Evolutionary conservation across 92 coral and sea anemone genomes (phyloP).

Genomic region (Bergia puertoricense): DNA sequence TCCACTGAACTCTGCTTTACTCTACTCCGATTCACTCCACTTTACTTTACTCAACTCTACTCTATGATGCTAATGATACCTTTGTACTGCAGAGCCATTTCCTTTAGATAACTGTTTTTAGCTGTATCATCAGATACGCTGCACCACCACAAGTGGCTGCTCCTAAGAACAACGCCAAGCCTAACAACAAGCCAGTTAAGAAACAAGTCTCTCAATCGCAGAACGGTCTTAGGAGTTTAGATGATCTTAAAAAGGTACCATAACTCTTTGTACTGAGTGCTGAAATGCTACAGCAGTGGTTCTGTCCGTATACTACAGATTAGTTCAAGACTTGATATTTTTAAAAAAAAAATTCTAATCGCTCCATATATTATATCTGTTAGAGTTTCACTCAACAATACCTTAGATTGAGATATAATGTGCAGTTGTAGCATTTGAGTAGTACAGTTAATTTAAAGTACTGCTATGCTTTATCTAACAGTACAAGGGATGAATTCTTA

Average conservation of each 20-base stretch:
- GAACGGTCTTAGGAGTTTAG: conserved; percentile 72
- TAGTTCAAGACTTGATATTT: too few species aligned
- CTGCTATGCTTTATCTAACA: too few species aligned
- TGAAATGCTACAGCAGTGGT: too few species aligned
- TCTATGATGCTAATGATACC: not conserved
- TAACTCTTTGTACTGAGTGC: too few species aligned
- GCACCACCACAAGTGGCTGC: not conserved
- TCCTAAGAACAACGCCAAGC: not conserved
- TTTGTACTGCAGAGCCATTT: not conserved
- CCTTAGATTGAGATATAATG: too few species aligned
- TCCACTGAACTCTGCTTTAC: not conserved
- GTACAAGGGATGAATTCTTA: too few species aligned
- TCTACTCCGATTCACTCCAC: not conserved
- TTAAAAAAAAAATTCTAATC: too few species aligned
- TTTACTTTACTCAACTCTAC: not conserved
- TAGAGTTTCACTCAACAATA: too few species aligned
- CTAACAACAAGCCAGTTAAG: conserved; percentile 25
- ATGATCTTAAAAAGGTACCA: conserved; percentile 76
- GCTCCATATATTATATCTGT: too few species aligned
- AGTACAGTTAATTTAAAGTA: too few species aligned
- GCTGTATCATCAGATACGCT: not conserved
- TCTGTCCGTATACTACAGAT: too few species aligned
- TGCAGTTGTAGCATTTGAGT: too few species aligned
- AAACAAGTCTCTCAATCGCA: not conserved
- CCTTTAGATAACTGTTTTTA: not conserved